Conservation (phyloP, 2,888 invertebrate genomes). For the Hypena proboscidalis region DNA sequence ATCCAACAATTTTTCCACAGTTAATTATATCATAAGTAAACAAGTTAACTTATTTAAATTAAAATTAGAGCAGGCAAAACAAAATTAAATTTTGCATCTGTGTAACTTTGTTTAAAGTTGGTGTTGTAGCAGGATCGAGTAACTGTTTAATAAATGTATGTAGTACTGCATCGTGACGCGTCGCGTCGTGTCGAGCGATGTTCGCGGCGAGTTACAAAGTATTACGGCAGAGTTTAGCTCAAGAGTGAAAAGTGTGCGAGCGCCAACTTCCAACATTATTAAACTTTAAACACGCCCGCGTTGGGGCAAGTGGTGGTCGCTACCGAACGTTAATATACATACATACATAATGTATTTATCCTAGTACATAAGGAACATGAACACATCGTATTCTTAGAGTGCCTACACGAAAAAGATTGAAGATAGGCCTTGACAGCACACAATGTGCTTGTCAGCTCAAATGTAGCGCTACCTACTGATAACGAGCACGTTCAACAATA, state of each 20-base stretch:
- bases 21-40: too few relatives aligned
- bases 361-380: background rate
- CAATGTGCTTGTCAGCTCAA: background rate
- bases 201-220: slow-evolving; percentile 8
- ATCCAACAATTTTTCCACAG: too few relatives aligned
- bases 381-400: background rate
- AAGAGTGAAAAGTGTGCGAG: slow-evolving; percentile 12
- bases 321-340: background rate
- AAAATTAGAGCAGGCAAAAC: too few relatives aligned
- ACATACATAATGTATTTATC: background rate
- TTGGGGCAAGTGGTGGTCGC: too few relatives aligned
- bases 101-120: too few relatives aligned
- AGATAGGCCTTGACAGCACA: background rate
- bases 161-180: background rate
- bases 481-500: too few relatives aligned
- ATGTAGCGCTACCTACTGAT: too few relatives aligned
- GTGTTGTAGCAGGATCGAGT: too few relatives aligned
- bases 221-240: slow-evolving; percentile 6
- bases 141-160: slow-evolving; percentile 1
- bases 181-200: background rate
- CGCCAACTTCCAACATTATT: slow-evolving; percentile 19
- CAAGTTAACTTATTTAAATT: too few relatives aligned
- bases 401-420: background rate
- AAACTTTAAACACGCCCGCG: slow-evolving; percentile 20
- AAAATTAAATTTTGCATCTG: too few relatives aligned